These are phyloP conservation scores for Corydoras sp. DNA, from an alignment of 2,113 vertebrate genomes.

Conservation along the genomic window DNA sequence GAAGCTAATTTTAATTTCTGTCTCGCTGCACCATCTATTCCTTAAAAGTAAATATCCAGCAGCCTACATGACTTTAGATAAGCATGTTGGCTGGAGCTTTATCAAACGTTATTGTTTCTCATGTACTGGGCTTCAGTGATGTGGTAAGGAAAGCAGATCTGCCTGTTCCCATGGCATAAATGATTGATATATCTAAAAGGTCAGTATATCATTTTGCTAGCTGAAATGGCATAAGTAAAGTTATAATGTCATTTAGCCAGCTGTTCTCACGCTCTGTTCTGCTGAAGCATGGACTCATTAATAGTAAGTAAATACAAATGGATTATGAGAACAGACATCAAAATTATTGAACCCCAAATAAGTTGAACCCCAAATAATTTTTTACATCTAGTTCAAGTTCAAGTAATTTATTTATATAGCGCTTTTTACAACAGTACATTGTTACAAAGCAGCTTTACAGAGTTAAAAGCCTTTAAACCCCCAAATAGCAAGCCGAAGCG, in stretches of 20 bases:
- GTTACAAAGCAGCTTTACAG: too few species aligned
- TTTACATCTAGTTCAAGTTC: background rate
- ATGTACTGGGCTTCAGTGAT: constrained; percentile 42
- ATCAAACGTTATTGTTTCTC: constrained; percentile 48
- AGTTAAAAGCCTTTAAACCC: too few species aligned
- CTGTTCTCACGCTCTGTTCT: constrained; percentile 29
- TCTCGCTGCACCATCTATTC: constrained; percentile 8
- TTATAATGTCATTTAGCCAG: constrained; percentile 18
- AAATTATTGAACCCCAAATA: background rate
- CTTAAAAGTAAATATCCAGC: constrained; percentile 25
- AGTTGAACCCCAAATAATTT: background rate
- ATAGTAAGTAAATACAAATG: background rate
- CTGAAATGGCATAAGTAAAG: constrained; percentile 43
- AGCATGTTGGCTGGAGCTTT: constrained; percentile 16
- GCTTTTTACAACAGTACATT: too few species aligned
- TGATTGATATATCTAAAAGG: constrained; percentile 44
- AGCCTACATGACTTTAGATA: constrained; percentile 8
- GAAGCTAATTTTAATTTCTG: background rate
- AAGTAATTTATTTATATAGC: too few species aligned
- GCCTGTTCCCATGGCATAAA: constrained; percentile 39
- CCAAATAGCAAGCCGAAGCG: too few species aligned
- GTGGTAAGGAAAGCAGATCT: constrained; percentile 12
- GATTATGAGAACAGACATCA: constrained; percentile 9
- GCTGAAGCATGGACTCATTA: constrained; percentile 8
- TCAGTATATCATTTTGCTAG: constrained; percentile 43